Percentiles rank a stretch among this genome's conserved stretches.
Evolutionary conservation across 2,797 vertebrate species (phyloP).

Genomic region (Acestrorhynchus altus): DNA sequence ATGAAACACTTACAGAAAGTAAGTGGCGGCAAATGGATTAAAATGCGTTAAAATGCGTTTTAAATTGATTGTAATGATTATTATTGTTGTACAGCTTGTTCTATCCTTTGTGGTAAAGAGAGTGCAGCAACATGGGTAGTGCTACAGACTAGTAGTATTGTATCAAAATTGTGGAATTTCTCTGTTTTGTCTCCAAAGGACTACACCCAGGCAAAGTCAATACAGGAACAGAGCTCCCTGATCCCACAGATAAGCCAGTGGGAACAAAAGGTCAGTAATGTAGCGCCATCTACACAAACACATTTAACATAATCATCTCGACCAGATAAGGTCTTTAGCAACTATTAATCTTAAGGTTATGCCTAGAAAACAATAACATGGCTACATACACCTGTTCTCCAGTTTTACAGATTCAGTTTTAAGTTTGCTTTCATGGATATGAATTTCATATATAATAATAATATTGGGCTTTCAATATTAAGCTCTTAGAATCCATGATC

Average conservation of each 20-base stretch:
- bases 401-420: too few relatives aligned
- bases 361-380: neutral
- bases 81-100: neutral
- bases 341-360: neutral
- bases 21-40: too few relatives aligned
- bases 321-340: neutral
- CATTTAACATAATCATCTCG: neutral
- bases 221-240: conserved; percentile 14
- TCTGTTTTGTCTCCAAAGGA: conserved; percentile 28
- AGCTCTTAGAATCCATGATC: too few relatives aligned
- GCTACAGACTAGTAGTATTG: neutral
- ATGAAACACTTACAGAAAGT: too few relatives aligned
- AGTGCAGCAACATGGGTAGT: neutral
- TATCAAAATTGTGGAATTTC: neutral
- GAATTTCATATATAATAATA: too few relatives aligned
- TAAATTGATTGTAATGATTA: neutral
- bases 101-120: neutral
- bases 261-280: conserved; percentile 33
- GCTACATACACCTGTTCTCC: too few relatives aligned
- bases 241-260: conserved; percentile 21
- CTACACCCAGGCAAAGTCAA: conserved; percentile 4
- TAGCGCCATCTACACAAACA: neutral
- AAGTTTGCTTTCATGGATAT: too few relatives aligned
- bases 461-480: too few relatives aligned
- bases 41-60: neutral